Percentiles rank a stretch among this genome's conserved stretches.
These are phyloP conservation scores for Microchirus variegatus DNA, from an alignment of 2,797 vertebrate genomes.

Conservation along the genomic window DNA sequence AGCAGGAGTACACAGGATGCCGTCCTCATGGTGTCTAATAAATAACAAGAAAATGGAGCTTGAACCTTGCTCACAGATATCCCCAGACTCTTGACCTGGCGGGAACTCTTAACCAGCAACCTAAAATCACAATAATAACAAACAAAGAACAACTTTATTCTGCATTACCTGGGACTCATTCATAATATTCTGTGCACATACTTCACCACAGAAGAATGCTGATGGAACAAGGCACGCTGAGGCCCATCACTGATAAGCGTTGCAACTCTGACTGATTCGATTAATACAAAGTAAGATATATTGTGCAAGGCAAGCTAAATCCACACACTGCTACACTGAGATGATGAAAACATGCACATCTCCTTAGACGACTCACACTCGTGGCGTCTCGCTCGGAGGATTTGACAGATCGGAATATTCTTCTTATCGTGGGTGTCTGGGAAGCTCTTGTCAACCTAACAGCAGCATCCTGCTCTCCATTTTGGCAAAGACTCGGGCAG, in stretches of 20 bases:
- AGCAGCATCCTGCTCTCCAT: neutral
- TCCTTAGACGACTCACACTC: slow-evolving; percentile 13
- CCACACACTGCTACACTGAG: slow-evolving; percentile 25
- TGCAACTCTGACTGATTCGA: slow-evolving; percentile 50
- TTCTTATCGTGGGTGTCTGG: slow-evolving; percentile 13
- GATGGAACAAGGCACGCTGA: slow-evolving; percentile 8
- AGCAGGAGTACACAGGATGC: too few relatives aligned
- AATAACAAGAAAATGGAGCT: too few relatives aligned
- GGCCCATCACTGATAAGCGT: slow-evolving; percentile 45
- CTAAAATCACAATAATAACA: too few relatives aligned
- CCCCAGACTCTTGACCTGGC: too few relatives aligned
- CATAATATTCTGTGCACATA: slow-evolving; percentile 51
- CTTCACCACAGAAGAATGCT: slow-evolving; percentile 51
- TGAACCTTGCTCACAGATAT: too few relatives aligned
- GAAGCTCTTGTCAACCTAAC: slow-evolving; percentile 9
- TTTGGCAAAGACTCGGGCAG: neutral
- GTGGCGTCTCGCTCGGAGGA: neutral
- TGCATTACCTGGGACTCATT: slow-evolving; percentile 16
- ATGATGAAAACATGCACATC: slow-evolving; percentile 23
- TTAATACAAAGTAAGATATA: slow-evolving; percentile 46
- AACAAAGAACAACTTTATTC: too few relatives aligned
- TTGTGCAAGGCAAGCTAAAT: slow-evolving; percentile 34
- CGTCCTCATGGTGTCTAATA: too few relatives aligned
- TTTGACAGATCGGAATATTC: slow-evolving; percentile 8
- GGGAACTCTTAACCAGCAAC: too few relatives aligned